Evolutionary conservation across 2,797 vertebrate species (phyloP).

Genomic region (Halcyon leucocephala): DNA sequence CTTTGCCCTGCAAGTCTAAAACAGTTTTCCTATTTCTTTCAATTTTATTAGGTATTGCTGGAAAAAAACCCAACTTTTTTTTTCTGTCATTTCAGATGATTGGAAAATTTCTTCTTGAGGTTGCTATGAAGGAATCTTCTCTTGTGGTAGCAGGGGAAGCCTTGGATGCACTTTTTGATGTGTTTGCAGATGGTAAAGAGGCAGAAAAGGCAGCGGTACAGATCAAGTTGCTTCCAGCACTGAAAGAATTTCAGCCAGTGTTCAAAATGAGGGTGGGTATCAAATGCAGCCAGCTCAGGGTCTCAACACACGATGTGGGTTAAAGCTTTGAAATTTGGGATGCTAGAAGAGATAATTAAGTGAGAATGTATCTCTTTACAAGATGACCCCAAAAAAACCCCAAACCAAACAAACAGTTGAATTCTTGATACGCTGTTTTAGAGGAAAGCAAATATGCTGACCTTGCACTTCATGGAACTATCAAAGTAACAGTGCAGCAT

Average conservation of each 20-base stretch:
- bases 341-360: neutral
- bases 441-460: neutral
- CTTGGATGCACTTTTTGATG: constrained; percentile 94
- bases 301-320: neutral
- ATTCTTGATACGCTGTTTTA: neutral
- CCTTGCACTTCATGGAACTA: neutral
- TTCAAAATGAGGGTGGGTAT: constrained; percentile 91
- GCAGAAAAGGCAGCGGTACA: constrained; percentile 87
- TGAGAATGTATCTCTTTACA: neutral
- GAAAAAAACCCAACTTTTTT: neutral
- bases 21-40: neutral
- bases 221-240: constrained; percentile 86
- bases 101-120: constrained; percentile 90
- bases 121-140: constrained; percentile 86
- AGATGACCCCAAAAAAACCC: neutral
- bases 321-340: neutral
- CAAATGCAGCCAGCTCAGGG: neutral
- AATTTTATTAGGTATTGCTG: neutral
- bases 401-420: neutral
- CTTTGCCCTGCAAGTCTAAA: neutral
- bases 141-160: constrained; percentile 94
- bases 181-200: constrained; percentile 95
- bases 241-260: constrained; percentile 92
- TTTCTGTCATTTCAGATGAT: constrained; percentile 83
- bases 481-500: neutral